Percentiles rank a stretch among this genome's conserved stretches.
Conservation (phyloP, 2,797 vertebrate species). For the Cyclopterus lumpus region DNA sequence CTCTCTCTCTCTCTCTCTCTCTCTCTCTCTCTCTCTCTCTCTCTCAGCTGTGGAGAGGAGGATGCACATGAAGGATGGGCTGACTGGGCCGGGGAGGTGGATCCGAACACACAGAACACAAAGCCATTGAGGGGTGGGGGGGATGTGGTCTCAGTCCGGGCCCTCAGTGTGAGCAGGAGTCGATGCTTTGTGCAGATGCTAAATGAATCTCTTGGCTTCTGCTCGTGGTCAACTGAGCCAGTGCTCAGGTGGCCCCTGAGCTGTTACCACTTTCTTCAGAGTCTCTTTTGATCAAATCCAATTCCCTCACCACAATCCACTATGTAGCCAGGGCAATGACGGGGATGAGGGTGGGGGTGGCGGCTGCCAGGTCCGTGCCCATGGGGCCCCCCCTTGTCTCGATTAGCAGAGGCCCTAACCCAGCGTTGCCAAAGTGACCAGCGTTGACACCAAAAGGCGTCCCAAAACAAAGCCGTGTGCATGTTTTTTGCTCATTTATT, state of each 20-base stretch:
- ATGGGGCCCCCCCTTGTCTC: neutral
- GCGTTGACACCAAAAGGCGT: neutral
- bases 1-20: slow-evolving; percentile 66
- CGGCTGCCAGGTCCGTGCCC: neutral
- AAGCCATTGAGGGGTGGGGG: neutral
- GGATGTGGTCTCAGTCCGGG: neutral
- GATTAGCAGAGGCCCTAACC: neutral
- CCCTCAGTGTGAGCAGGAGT: neutral
- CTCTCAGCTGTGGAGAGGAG: slow-evolving; percentile 61
- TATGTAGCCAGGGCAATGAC: neutral
- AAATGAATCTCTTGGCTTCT: neutral
- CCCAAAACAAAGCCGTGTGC: too few relatives aligned
- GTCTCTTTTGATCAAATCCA: neutral
- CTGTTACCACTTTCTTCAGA: too few relatives aligned
- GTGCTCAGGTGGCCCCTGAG: too few relatives aligned
- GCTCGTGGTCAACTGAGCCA: too few relatives aligned
- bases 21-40: slow-evolving; percentile 65
- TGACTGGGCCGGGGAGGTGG: slow-evolving; percentile 9
- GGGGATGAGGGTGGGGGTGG: neutral
- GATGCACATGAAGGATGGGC: slow-evolving; percentile 29
- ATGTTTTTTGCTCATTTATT: neutral
- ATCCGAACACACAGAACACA: slow-evolving; percentile 2
- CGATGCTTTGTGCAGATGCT: neutral
- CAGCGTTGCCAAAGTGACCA: too few relatives aligned
- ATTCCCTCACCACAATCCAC: neutral